Base-by-base conservation (phyloP, 2,797 vertebrate species). In the Paguma larvata region DNA sequence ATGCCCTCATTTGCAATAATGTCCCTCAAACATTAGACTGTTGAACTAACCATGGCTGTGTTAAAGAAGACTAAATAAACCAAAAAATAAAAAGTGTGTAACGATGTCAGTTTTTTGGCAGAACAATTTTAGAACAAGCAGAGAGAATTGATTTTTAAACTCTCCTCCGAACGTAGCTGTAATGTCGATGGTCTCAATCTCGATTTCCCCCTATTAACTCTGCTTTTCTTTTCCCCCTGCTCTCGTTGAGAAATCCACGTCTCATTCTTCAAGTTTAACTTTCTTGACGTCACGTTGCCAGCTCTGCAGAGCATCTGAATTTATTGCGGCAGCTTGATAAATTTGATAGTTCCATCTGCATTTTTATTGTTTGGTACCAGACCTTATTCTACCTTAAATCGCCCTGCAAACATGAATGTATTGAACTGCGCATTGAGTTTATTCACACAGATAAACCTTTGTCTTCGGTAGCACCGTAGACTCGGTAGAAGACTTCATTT, bases 31-130 rank as follows among this genome's bases (percentile, higher is more conserved):
- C 83, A 83, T 97, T 98, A 97, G 67, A 96, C 97, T 98, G 96
- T 93, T 98, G 98, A 98, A 98, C 98, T 98, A 99, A 99, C 98
- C 97, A 87, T 56, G 87, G 82, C 96, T 97, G 88, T 82, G 95
- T 97, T 96, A 89, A 95, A 97, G 53, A 96, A 97, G 79, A 94
- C 70, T 95, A 95, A 98, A 98, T 97, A 98, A 99, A 99, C 41
- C 44, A 65, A 92, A 94, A 94, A 98, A 98, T 98, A 95, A 98
- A 98, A 98, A 97, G 98, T 96, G 96, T 85, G 48, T 27, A 93
- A 94, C 82, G 79, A 85, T 63, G 86, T 98, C 98, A 65, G 65
- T 96, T 92, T 98, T 97, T 98, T 98, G 93, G 82, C 97, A 92
- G 95, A 96, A 92, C 91, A 90, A 84, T 56, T 89, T 94, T 78